Conservation (phyloP, 1,140 invertebrate genomes). For the Drosophila navojoa region DNA sequence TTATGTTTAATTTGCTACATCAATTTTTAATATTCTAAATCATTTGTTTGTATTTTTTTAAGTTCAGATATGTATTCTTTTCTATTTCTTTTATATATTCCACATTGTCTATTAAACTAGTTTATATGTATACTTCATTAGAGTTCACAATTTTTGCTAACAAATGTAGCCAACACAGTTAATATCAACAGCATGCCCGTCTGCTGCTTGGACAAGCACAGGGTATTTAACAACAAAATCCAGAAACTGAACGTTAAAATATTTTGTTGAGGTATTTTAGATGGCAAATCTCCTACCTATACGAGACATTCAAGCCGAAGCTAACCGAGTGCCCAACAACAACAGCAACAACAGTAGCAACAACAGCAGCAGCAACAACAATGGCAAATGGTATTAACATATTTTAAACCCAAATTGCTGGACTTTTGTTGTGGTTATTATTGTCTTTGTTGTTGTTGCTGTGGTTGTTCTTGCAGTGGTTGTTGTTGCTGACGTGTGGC, state of each 20-base stretch:
- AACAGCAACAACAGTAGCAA: slow-evolving; percentile 50
- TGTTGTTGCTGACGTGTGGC: slow-evolving; percentile 39
- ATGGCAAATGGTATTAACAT: slow-evolving; percentile 68
- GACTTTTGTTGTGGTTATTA: slow-evolving; percentile 51
- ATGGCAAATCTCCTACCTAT: slow-evolving; percentile 30
- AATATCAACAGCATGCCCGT: too few species aligned
- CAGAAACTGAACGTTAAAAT: slow-evolving; percentile 62
- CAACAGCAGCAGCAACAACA: slow-evolving; percentile 59
- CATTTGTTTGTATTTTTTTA: too few species aligned
- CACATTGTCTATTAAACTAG: too few species aligned
- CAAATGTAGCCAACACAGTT: too few species aligned
- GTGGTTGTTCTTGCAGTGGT: slow-evolving; percentile 37
- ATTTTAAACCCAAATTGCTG: slow-evolving; percentile 75
- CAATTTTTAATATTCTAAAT: too few species aligned
- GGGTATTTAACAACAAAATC: slow-evolving; percentile 39
- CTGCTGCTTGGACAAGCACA: not conserved
- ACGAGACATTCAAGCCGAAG: slow-evolving; percentile 6
- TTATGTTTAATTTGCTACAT: too few species aligned
- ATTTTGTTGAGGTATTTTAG: slow-evolving; percentile 63
- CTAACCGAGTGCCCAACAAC: slow-evolving; percentile 33
- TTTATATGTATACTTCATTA: too few species aligned
- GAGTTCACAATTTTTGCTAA: too few species aligned
- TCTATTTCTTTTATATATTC: not conserved
- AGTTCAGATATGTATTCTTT: too few species aligned
- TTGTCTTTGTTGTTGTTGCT: slow-evolving; percentile 48